Percentiles rank a stretch among this genome's conserved stretches.
Conservation (phyloP, 1,140 invertebrate species). For the Arctopsyche grandis region DNA sequence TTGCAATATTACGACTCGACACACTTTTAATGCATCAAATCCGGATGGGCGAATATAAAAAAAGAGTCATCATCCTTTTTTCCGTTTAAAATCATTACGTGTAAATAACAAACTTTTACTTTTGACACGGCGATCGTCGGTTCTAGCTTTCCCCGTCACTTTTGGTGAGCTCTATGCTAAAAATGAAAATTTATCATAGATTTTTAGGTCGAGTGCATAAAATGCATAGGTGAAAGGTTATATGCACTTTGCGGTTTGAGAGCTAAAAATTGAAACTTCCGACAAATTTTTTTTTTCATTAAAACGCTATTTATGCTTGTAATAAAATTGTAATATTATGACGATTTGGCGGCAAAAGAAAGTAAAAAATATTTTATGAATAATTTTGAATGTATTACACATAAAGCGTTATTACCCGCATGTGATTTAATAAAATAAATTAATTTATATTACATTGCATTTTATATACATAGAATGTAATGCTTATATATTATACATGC, state of each 20-base stretch:
- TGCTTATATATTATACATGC: background rate
- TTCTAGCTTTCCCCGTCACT: constrained; percentile 34
- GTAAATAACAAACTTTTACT: constrained; percentile 39
- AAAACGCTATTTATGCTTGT: no score
- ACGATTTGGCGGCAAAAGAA: no score
- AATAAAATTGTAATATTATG: no score
- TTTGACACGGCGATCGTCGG: constrained; percentile 12
- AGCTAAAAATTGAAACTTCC: background rate
- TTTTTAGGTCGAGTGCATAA: background rate
- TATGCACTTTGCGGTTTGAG: background rate
- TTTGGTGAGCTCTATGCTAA: constrained; percentile 17
- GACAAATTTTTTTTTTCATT: background rate
- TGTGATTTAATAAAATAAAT: background rate
- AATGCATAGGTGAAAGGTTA: no score
- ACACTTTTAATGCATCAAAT: constrained; percentile 4
- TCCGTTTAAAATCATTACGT: constrained; percentile 16
- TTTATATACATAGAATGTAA: background rate
- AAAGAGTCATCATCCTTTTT: background rate
- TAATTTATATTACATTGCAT: background rate
- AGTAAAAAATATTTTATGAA: no score
- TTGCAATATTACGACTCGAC: background rate
- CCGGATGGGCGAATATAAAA: background rate
- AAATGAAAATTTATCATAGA: constrained; percentile 18
- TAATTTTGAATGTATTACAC: no score
- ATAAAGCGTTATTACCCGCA: no score